These are phyloP conservation scores for Schizaphis graminum DNA, from an alignment of 2,888 invertebrate species.

Conservation along the genomic window DNA sequence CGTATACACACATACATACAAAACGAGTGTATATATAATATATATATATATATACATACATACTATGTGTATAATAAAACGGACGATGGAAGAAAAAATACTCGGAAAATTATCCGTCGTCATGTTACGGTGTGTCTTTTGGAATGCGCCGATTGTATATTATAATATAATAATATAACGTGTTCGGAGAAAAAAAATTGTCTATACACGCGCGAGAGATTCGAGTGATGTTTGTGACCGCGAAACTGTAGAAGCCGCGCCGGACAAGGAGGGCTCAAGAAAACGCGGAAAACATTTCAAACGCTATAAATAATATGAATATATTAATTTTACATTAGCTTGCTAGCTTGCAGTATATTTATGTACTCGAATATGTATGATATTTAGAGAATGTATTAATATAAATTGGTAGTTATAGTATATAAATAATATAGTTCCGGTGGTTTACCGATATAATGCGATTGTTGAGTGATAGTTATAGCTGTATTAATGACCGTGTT, in stretches of 20 bases:
- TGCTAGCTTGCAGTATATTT: too few species aligned
- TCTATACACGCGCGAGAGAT: not conserved
- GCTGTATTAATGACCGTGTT: not conserved
- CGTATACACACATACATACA: not conserved
- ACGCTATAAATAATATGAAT: not conserved
- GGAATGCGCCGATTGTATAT: constrained; percentile 34
- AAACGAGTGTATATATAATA: not conserved
- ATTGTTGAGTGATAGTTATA: constrained; percentile 5
- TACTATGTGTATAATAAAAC: constrained; percentile 30
- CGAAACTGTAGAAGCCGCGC: not conserved
- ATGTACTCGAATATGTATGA: too few species aligned
- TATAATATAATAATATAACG: not conserved
- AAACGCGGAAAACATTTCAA: not conserved
- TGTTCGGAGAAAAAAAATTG: not conserved
- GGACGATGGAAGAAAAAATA: constrained; percentile 26
- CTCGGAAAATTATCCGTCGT: constrained; percentile 56
- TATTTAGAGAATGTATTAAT: not conserved
- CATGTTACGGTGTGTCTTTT: constrained; percentile 63
- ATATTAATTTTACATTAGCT: not conserved
- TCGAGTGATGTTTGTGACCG: not conserved
- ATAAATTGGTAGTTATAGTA: not conserved
- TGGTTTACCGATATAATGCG: not conserved
- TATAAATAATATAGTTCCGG: not conserved
- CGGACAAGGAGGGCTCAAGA: not conserved
- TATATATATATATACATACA: not conserved